Evolutionary conservation across 2,888 invertebrate genomes (phyloP).

Genomic region (Drosophila pseudotalamancana): DNA sequence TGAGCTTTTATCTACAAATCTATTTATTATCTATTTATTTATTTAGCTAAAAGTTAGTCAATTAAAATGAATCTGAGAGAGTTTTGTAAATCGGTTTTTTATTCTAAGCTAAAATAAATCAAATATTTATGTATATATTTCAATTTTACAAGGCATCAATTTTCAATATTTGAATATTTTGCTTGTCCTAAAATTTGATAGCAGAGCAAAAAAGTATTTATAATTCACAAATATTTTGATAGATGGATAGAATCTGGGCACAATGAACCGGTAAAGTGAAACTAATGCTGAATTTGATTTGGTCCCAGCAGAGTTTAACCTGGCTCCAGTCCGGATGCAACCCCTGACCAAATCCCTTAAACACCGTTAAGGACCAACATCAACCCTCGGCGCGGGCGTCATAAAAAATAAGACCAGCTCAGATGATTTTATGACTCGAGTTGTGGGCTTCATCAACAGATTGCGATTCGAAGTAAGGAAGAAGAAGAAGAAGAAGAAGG

Average conservation of each 20-base stretch:
- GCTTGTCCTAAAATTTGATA: too few species aligned
- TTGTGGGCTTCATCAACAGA: conserved; percentile 44
- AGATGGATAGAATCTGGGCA: neutral
- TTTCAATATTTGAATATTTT: too few species aligned
- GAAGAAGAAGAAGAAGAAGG: neutral
- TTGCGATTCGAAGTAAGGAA: conserved; percentile 36
- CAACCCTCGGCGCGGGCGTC: conserved; percentile 33
- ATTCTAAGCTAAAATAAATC: neutral
- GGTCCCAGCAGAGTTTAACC: neutral
- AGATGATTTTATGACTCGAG: conserved; percentile 35
- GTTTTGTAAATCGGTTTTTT: too few species aligned
- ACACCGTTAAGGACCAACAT: conserved; percentile 19
- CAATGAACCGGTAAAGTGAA: neutral
- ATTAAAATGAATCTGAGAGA: neutral
- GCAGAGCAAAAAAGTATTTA: too few species aligned
- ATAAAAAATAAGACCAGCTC: conserved; percentile 23
- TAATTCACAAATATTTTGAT: neutral
- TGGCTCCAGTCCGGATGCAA: neutral
- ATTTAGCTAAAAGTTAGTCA: neutral
- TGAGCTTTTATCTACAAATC: neutral
- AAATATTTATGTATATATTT: too few species aligned
- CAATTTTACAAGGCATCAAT: too few species aligned
- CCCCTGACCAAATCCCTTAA: neutral
- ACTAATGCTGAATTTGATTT: conserved; percentile 15
- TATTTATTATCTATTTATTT: neutral